These are phyloP conservation scores for Allobates femoralis DNA, from an alignment of 2,797 vertebrate genomes.

Conservation along the genomic window DNA sequence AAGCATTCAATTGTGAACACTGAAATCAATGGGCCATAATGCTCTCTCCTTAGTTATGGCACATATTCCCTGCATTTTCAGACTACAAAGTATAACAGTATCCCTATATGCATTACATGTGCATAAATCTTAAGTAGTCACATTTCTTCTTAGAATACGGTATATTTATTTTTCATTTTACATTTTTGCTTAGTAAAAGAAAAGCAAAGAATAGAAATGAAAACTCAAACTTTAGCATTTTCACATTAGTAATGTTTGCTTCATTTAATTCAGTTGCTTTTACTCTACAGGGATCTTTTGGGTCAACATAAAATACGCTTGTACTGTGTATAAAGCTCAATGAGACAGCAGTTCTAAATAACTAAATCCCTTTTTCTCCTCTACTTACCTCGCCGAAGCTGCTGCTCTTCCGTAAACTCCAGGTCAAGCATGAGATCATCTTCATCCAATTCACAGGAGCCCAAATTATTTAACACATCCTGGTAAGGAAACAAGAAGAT, in stretches of 20 bases:
- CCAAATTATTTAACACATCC: slow-evolving; percentile 92
- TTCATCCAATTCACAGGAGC: slow-evolving; percentile 96
- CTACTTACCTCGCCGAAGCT: slow-evolving; percentile 78
- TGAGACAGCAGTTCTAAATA: neutral
- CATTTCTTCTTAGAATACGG: too few species aligned
- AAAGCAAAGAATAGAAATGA: too few species aligned
- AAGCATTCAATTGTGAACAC: too few species aligned
- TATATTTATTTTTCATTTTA: too few species aligned
- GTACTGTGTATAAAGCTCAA: neutral
- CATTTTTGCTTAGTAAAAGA: too few species aligned
- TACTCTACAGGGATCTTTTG: neutral
- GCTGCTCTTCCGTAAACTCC: slow-evolving; percentile 93
- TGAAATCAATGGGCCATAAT: too few species aligned
- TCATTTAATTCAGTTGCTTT: neutral
- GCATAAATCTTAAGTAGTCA: too few species aligned
- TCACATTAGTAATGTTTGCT: neutral
- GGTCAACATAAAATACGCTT: neutral
- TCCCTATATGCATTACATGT: too few species aligned
- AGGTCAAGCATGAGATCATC: slow-evolving; percentile 98
- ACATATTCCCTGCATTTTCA: too few species aligned
- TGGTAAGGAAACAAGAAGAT: slow-evolving; percentile 62
- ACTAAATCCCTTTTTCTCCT: neutral
- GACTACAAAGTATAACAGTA: too few species aligned
- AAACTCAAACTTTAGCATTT: too few species aligned
- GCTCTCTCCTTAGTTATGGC: too few species aligned